phyloP scores from a whole-genome alignment of 37 sponge, comb jelly and placozoan species.

The Eunapius fragilis region DNA sequence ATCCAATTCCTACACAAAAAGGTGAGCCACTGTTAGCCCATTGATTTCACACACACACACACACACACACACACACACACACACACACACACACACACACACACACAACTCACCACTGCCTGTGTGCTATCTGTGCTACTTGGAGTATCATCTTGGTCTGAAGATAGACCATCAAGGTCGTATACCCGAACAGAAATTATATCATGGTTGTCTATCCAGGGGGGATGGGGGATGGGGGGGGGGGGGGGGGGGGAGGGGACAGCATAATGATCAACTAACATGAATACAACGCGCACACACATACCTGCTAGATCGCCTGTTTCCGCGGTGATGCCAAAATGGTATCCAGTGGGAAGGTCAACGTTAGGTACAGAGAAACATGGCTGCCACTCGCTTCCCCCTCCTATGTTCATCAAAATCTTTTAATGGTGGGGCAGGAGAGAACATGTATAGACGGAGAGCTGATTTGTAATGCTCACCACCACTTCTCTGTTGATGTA shows the following conservation, averaged over 20 bases:
- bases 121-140: slow-evolving; percentile 3
- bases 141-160: not conserved
- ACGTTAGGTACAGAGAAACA: slow-evolving; percentile 79
- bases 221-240: too few relatives aligned
- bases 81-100: too few relatives aligned
- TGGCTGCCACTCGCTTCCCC: slow-evolving; percentile 67
- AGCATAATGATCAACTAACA: too few relatives aligned
- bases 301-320: slow-evolving; percentile 96
- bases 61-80: not conserved
- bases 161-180: slow-evolving; percentile 54
- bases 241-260: too few relatives aligned
- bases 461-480: slow-evolving; percentile 54
- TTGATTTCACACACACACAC: too few relatives aligned
- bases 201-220: slow-evolving; percentile 86
- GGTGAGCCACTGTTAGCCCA: not conserved
- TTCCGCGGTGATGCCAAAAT: slow-evolving; percentile 84
- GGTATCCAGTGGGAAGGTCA: slow-evolving; percentile 92
- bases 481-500: slow-evolving; percentile 78
- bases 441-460: not conserved
- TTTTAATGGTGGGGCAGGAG: not conserved
- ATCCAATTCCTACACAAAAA: slow-evolving; percentile 35
- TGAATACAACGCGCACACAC: not conserved
- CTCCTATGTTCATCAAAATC: slow-evolving; percentile 66
- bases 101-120: not conserved
- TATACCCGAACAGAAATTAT: slow-evolving; percentile 75